These are phyloP conservation scores for Abramis brama DNA, from an alignment of 2,113 vertebrate genomes.

Conservation along the genomic window DNA sequence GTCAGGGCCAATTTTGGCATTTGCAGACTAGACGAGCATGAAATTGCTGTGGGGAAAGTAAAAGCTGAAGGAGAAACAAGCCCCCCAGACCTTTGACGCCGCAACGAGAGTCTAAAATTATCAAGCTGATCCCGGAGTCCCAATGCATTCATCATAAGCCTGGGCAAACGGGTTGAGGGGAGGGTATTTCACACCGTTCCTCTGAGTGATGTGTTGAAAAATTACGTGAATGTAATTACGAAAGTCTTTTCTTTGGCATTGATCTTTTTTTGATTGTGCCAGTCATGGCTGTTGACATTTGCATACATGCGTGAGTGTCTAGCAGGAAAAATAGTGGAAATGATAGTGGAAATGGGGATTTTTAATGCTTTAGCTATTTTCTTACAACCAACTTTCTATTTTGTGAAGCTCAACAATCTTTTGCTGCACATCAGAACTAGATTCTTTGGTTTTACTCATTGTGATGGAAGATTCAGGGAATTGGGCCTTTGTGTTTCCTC, in stretches of 20 bases:
- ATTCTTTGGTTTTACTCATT: too few species aligned
- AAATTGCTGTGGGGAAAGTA: slow-evolving; percentile 51
- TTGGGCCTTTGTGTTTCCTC: too few species aligned
- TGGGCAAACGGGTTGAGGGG: neutral
- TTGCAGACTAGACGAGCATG: slow-evolving; percentile 51
- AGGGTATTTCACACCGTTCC: neutral
- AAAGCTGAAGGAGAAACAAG: slow-evolving; percentile 13
- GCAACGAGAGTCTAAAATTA: slow-evolving; percentile 32
- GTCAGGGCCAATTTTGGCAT: slow-evolving; percentile 40
- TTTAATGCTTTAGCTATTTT: too few species aligned
- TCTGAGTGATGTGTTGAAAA: slow-evolving; percentile 13
- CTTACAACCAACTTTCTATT: too few species aligned
- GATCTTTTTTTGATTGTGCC: neutral
- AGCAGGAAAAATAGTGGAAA: too few species aligned
- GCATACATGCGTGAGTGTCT: neutral
- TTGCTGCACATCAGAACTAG: too few species aligned
- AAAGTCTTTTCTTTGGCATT: neutral
- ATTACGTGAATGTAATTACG: neutral
- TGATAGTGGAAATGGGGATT: too few species aligned
- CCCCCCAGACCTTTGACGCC: neutral
- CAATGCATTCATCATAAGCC: slow-evolving; percentile 13
- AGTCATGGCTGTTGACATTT: neutral
- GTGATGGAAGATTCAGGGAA: too few species aligned
- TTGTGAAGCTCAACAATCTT: too few species aligned
- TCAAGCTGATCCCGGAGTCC: slow-evolving; percentile 22